Conservation (phyloP, 2,888 invertebrate species). For the Timandra comae region DNA sequence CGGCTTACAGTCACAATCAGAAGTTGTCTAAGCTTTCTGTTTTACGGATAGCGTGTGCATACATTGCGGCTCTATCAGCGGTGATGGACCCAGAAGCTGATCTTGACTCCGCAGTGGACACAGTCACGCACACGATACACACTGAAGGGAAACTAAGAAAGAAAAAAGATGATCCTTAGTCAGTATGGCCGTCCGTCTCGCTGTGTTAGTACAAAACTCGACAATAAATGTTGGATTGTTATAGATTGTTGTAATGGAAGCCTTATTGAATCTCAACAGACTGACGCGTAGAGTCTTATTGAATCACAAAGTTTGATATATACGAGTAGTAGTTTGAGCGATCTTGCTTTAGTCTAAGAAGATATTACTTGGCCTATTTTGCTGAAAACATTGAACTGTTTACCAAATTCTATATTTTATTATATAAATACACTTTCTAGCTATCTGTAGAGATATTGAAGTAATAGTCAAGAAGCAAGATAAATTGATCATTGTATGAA, state of each 20-base stretch:
- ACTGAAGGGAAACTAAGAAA: slow-evolving; percentile 92
- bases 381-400: too few relatives aligned
- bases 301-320: too few relatives aligned
- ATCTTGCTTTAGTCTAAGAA: slow-evolving; percentile 3
- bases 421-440: too few relatives aligned
- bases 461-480: too few relatives aligned
- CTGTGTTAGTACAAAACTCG: slow-evolving; percentile 57
- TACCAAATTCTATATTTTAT: too few relatives aligned
- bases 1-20: slow-evolving; percentile 94
- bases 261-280: slow-evolving; percentile 23
- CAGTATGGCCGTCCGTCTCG: slow-evolving; percentile 42
- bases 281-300: slow-evolving; percentile 22
- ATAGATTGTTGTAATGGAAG: slow-evolving; percentile 16
- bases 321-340: too few relatives aligned
- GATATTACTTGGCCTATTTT: slow-evolving; percentile 1
- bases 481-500: too few relatives aligned
- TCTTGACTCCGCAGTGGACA: slow-evolving; percentile 86
- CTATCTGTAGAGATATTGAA: too few relatives aligned
- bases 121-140: slow-evolving; percentile 94
- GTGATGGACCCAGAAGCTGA: slow-evolving; percentile 82
- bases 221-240: slow-evolving; percentile 39
- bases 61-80: slow-evolving; percentile 91
- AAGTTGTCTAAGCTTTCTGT: slow-evolving; percentile 96
- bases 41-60: slow-evolving; percentile 93
- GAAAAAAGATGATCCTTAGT: slow-evolving; percentile 84